Conservation (phyloP, 1,140 invertebrate genomes). For the Drosophila neocordata region DNA sequence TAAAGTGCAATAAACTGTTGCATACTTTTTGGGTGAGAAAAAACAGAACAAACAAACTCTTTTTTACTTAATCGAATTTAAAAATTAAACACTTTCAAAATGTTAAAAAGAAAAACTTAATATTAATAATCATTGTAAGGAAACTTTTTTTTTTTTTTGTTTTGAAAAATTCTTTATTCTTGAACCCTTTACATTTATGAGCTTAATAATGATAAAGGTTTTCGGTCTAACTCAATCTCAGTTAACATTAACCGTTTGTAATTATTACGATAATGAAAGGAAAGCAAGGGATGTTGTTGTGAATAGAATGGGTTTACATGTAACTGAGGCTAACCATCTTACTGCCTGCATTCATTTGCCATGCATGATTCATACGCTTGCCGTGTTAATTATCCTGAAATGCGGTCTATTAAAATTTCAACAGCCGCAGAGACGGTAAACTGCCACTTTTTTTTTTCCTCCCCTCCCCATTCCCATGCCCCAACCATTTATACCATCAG, state of each 20-base stretch:
- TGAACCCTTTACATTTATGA: neutral
- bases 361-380: slow-evolving; percentile 74
- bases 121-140: too few species aligned
- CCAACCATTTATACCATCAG: neutral
- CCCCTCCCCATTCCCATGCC: neutral
- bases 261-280: slow-evolving; percentile 54
- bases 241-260: slow-evolving; percentile 71
- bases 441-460: slow-evolving; percentile 15
- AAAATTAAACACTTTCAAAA: too few species aligned
- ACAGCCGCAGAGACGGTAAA: slow-evolving; percentile 24
- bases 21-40: neutral
- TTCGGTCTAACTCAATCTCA: slow-evolving; percentile 59
- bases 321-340: neutral
- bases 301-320: slow-evolving; percentile 2
- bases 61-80: too few species aligned
- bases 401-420: slow-evolving; percentile 79
- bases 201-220: slow-evolving; percentile 34
- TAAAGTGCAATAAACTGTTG: neutral
- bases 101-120: too few species aligned
- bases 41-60: too few species aligned
- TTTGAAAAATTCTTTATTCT: neutral
- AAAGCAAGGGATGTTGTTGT: slow-evolving; percentile 2
- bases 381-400: slow-evolving; percentile 79
- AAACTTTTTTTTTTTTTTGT: too few species aligned
- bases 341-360: slow-evolving; percentile 38